Base-by-base conservation (phyloP, 2,888 invertebrate species). In the Euzophera pinguis region DNA sequence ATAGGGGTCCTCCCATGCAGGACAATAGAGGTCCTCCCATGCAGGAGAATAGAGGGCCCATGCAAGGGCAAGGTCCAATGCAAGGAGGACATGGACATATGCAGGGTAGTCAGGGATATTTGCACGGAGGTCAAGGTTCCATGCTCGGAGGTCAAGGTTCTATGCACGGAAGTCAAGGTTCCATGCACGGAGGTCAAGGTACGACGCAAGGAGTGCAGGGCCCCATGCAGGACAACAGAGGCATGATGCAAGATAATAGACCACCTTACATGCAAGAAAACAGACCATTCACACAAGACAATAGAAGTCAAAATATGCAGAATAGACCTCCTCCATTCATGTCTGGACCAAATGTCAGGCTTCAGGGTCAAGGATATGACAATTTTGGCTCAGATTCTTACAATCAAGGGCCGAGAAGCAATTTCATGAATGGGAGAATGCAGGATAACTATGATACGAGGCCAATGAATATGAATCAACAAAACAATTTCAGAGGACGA, bases 401-500 rank as follows among this genome's bases (percentile, higher is more conserved):
- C 53, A 72, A 75, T 55, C 70, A 73, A 61, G 71, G 69, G 2
- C 59, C 66, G 10, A 64, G 76, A 55, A 68, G 70, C 16, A 78
- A 73, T 56, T 78, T 71, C 32, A 68, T 69, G 63, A 78, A 78
- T 49, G 70, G 68, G 17, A 67, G 64, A 52, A 62, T 58, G 48
- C 69, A 64, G 47, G 68, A 73, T 35, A 70, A 65, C 35, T 67
- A 58, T 35, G 53, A 59, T 42, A 59, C 16, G 6, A 32, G 45
- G 14, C 14, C 32, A 7, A 45, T 32, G 14, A 14, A 43, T 22
- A 35, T 68, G 22, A 71, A 70, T 37, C 66, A 68, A 38, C 64
- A 61, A 50, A 70, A 65, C 37, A 67, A 73, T 52, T 77, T 73
- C 42, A 66, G 79, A 52, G 77, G 79, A 0, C 63, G 77, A 54